Conservation (phyloP, 2,888 invertebrate genomes). For the Zhuqinia jingwanae region DNA sequence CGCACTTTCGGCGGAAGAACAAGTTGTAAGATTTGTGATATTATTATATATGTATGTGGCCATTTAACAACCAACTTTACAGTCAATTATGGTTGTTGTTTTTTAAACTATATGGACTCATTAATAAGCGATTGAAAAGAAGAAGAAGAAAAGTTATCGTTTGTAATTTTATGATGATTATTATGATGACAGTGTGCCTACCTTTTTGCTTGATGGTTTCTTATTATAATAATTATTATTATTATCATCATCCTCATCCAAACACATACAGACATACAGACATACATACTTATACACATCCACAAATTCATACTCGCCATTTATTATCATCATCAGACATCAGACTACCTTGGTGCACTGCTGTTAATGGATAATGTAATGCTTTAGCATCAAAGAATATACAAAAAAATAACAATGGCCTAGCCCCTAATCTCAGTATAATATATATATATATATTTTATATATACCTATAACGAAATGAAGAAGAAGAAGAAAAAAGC, state of each 20-base stretch:
- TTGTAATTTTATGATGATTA: conserved; percentile 15
- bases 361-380: background rate
- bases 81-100: conserved; percentile 2
- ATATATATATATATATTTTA: too few relatives aligned
- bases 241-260: background rate
- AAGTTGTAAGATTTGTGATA: background rate
- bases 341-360: background rate
- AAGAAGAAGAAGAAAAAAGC: too few relatives aligned
- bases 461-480: too few relatives aligned
- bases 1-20: background rate
- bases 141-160: conserved; percentile 5
- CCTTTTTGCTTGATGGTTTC: background rate
- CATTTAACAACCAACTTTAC: background rate
- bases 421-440: too few relatives aligned
- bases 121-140: conserved; percentile 29
- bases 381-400: background rate
- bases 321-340: background rate
- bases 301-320: background rate
- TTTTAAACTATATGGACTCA: conserved; percentile 9
- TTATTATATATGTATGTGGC: background rate
- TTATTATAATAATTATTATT: too few relatives aligned
- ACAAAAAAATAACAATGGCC: background rate
- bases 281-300: background rate
- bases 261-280: too few relatives aligned
- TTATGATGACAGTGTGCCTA: conserved; percentile 22